phyloP scores from a whole-genome alignment of 2,888 invertebrate genomes.

The Cephus sareptanus region DNA sequence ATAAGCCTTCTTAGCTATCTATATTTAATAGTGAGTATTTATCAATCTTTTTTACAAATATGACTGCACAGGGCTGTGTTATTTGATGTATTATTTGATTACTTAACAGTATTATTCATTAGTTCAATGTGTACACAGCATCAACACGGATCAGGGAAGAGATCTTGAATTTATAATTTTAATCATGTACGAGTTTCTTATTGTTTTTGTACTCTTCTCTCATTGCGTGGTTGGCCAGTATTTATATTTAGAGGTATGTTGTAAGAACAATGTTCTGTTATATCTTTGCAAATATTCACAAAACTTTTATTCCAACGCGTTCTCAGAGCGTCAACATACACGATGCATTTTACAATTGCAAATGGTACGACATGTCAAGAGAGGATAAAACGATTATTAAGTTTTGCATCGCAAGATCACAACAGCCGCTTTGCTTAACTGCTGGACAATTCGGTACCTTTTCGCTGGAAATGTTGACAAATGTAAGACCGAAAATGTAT shows the following conservation, averaged over 20 bases:
- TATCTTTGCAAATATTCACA: background rate
- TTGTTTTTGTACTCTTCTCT: background rate
- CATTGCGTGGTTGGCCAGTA: background rate
- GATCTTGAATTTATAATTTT: background rate
- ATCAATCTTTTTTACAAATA: background rate
- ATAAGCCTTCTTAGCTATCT: background rate
- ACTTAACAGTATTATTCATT: background rate
- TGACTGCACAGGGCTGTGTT: background rate
- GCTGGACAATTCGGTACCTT: slow-evolving; percentile 70
- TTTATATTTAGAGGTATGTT: background rate
- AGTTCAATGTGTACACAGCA: background rate
- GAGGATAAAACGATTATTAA: slow-evolving; percentile 64
- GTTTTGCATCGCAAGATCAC: slow-evolving; percentile 68
- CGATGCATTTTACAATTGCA: slow-evolving; percentile 69
- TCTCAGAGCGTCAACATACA: slow-evolving; percentile 67
- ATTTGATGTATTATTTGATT: no score
- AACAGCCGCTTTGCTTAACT: slow-evolving; percentile 67
- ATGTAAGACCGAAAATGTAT: slow-evolving; percentile 57
- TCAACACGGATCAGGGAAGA: background rate
- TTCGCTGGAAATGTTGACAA: slow-evolving; percentile 69
- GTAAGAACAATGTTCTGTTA: background rate
- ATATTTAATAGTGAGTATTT: background rate
- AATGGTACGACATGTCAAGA: slow-evolving; percentile 66
- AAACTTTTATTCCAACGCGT: background rate
- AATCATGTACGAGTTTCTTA: background rate